Evolutionary conservation across 2,888 invertebrate genomes (phyloP).

Genomic region (Cataglyphis rosenhaueri): DNA sequence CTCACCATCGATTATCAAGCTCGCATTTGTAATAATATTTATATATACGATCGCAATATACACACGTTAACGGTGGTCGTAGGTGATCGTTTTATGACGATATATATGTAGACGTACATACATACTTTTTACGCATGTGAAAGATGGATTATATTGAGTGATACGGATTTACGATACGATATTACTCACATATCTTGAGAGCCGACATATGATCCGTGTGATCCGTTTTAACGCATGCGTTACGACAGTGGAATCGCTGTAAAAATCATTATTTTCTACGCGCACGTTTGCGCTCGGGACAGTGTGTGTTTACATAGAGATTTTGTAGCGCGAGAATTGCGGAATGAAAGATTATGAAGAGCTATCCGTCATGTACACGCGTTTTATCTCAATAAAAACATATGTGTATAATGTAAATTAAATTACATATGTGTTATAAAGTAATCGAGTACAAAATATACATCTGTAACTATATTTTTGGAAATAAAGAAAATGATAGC

Average conservation of each 20-base stretch:
- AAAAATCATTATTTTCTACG: constrained; percentile 47
- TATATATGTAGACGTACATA: constrained; percentile 21
- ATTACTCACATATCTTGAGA: constrained; percentile 40
- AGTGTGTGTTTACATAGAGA: constrained; percentile 16
- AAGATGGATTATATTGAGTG: constrained; percentile 28
- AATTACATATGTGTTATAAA: neutral
- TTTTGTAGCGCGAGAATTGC: constrained; percentile 24
- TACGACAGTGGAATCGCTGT: constrained; percentile 27
- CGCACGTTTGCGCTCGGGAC: constrained; percentile 34
- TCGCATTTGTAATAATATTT: constrained; percentile 13
- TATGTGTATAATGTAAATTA: neutral
- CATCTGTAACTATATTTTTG: neutral
- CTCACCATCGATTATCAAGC: constrained; percentile 24
- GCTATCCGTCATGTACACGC: constrained; percentile 15
- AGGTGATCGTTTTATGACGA: constrained; percentile 37
- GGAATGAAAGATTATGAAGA: constrained; percentile 31
- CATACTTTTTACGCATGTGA: constrained; percentile 24
- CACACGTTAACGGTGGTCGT: constrained; percentile 19
- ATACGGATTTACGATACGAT: constrained; percentile 38
- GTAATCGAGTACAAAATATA: neutral
- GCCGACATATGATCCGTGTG: constrained; percentile 25
- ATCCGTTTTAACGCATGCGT: constrained; percentile 33
- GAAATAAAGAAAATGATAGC: neutral
- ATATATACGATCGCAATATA: constrained; percentile 34
- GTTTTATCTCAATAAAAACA: neutral